Conservation (phyloP, 2,797 vertebrate genomes). For the Limosa lapponica region DNA sequence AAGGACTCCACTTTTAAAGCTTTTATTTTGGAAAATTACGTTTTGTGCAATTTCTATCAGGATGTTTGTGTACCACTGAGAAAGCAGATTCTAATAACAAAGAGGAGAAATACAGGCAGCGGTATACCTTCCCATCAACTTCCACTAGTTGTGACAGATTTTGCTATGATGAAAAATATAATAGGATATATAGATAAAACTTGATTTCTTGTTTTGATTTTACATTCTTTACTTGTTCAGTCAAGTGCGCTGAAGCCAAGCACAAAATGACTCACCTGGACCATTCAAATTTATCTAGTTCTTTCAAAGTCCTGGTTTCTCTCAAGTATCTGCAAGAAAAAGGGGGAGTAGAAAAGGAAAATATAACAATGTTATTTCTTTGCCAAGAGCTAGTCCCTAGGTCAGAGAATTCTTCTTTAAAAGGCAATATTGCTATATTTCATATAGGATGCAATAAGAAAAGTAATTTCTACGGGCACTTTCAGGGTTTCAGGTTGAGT, state of each 20-base stretch:
- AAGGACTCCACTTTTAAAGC: neutral
- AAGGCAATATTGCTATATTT: neutral
- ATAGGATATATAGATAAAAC: neutral
- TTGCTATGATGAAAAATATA: conserved; percentile 20
- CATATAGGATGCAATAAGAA: neutral
- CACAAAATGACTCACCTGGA: neutral
- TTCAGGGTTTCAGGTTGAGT: neutral
- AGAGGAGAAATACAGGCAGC: neutral
- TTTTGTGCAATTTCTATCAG: neutral
- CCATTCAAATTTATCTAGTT: neutral
- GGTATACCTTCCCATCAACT: neutral
- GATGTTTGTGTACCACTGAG: neutral
- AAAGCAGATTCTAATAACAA: neutral
- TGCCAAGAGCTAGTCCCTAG: neutral
- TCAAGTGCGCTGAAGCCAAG: neutral
- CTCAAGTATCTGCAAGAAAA: neutral
- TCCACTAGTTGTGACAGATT: neutral
- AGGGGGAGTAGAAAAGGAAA: neutral
- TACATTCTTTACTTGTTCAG: neutral
- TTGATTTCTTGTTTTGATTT: conserved; percentile 15
- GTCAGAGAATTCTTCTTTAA: neutral
- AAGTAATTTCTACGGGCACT: neutral
- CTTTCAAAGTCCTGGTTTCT: conserved; percentile 1
- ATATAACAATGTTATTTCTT: neutral
- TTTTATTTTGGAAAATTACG: neutral